Percentiles rank a stretch among this genome's conserved stretches.
Conservation (phyloP, 2,888 invertebrate species). For the Himalopsyche anomala region DNA sequence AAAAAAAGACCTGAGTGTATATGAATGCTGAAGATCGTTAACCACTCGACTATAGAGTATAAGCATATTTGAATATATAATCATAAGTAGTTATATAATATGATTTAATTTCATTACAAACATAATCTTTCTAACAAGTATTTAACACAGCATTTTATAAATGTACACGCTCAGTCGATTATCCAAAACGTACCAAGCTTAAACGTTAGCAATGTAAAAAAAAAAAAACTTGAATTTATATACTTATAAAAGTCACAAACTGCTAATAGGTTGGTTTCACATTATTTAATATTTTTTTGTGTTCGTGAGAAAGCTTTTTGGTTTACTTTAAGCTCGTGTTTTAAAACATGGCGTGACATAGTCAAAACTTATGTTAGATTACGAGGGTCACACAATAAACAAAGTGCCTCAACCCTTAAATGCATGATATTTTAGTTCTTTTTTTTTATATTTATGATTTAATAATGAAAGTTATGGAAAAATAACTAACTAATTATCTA, state of each 20-base stretch:
- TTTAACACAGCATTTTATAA: not conserved
- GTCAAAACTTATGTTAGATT: conserved; percentile 1
- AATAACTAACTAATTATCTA: no score
- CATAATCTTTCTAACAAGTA: no score
- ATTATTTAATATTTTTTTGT: conserved; percentile 14
- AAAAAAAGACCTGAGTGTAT: no score
- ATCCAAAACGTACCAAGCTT: not conserved
- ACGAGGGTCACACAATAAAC: not conserved
- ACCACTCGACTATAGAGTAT: no score
- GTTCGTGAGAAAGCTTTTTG: not conserved
- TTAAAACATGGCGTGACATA: conserved; percentile 1
- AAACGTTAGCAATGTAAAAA: not conserved
- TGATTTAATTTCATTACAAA: no score
- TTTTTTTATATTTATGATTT: no score
- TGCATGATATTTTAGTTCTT: no score
- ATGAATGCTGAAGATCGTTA: no score
- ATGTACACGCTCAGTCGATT: not conserved
- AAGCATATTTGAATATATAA: no score
- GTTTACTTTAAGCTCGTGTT: conserved; percentile 4
- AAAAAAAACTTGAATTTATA: not conserved
- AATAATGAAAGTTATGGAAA: no score
- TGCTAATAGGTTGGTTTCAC: not conserved
- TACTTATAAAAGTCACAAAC: not conserved
- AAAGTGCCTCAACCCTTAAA: no score
- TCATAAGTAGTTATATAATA: no score